Evolutionary conservation across 2,797 vertebrate genomes (phyloP).

Genomic region (Smutsia temminckii): DNA sequence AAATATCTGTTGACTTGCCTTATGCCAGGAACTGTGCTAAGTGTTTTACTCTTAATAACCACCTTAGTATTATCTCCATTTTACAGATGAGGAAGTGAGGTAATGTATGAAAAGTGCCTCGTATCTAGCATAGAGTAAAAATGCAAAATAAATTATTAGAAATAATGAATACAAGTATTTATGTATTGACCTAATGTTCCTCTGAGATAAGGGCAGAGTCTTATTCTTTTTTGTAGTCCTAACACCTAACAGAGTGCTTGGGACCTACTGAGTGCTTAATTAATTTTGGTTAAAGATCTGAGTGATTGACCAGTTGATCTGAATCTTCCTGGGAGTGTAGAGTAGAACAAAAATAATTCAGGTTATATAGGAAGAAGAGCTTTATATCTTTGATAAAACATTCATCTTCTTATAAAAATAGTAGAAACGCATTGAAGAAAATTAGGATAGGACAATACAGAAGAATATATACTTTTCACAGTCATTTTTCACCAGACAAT

Average conservation of each 20-base stretch:
- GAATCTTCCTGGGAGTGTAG: background rate
- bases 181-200: background rate
- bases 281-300: background rate
- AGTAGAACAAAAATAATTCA: conserved; percentile 23
- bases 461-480: background rate
- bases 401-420: conserved; percentile 7
- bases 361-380: background rate
- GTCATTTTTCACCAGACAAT: background rate
- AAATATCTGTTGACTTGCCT: background rate
- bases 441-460: background rate
- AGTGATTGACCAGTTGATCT: background rate
- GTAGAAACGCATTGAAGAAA: background rate
- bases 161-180: background rate
- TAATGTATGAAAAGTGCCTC: background rate
- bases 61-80: background rate
- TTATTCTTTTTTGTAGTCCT: background rate
- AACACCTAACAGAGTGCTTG: background rate
- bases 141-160: background rate
- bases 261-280: background rate
- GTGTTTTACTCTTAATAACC: background rate
- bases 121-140: background rate
- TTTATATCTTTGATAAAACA: background rate
- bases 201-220: background rate
- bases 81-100: background rate
- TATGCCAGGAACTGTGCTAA: background rate